Base-by-base conservation (phyloP, 2,888 invertebrate genomes). In the Lithosia quadra region DNA sequence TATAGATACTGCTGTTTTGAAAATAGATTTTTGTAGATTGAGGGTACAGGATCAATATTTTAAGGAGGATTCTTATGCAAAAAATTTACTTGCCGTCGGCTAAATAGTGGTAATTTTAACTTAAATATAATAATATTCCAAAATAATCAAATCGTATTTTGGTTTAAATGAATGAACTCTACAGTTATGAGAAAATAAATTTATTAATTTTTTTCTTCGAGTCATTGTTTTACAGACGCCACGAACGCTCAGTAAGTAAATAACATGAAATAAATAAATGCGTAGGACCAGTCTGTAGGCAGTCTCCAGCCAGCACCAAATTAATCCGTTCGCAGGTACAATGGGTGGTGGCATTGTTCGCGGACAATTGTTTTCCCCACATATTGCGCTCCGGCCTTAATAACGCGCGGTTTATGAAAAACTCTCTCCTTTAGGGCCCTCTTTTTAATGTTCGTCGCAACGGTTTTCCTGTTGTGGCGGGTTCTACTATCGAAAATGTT, bases 371-470 rank as follows among this genome's bases (percentile, higher is more conserved):
- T 82, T 83, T 63, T 83, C 74, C 76, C 76, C 83, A 81, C 82
- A 83, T 83, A 83, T 79, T 82, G 81, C 81, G 78, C 81, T 78
- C 74, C 74, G 67, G 78, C 75, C 82, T 79, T 81, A 81, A 82
- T 81, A 81, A 83, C 82, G 75, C 75, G 63, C 72, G 67, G 76
- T 80, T 83, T 83, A 80, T 82, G 78, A 83, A 81, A 81, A 81
- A 82, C 79, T 77, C 77, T 43, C 65, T 59, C 60, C 33, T 66
- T 69, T 69, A 69, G 39, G 61, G 61, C 49, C 69, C 69, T 67
- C 67, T 80, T 78, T 79, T 79, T 71, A 79, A 81, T 79, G 80
- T 79, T 79, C 57, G 68, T 70, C 69, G 71, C 79, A 49, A 57
- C 28, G 61, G 65, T 68, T 49, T 76, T 80, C 77, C 70, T 72